A percentile compares a stretch with the other conserved stretches of the same genome.
These are phyloP conservation scores for Pteronotus mesoamericanus DNA, from an alignment of 2,797 vertebrate genomes.

Conservation along the genomic window DNA sequence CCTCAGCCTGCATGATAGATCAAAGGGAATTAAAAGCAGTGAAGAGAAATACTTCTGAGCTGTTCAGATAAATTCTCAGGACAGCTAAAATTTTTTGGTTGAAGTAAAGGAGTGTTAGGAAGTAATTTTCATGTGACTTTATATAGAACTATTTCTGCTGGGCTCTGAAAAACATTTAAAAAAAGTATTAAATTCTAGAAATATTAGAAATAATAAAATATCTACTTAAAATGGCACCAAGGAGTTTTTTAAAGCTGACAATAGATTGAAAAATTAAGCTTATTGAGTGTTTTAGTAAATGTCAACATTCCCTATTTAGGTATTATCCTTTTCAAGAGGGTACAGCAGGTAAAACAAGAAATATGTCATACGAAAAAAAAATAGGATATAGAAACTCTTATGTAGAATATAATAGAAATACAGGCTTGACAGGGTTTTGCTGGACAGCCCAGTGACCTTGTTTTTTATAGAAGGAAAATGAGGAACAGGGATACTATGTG, in stretches of 20 bases:
- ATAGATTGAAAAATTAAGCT: not conserved
- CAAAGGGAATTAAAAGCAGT: not conserved
- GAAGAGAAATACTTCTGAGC: not conserved
- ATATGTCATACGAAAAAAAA: not conserved
- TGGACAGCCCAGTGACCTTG: not conserved
- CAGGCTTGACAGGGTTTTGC: not conserved
- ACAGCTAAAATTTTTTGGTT: not conserved
- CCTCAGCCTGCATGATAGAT: not conserved
- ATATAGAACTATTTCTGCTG: not conserved
- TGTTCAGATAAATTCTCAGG: not conserved
- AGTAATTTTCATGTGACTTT: not conserved
- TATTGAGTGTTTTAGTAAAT: not conserved
- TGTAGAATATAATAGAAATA: not conserved
- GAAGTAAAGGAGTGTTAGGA: not conserved
- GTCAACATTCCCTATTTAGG: not conserved
- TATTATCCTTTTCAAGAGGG: not conserved
- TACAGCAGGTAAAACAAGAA: not conserved
- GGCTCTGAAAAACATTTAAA: not conserved
- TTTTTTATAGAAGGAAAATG: not conserved
- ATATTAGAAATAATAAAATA: constrained; percentile 17
- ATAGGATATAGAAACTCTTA: not conserved
- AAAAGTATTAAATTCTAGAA: not conserved
- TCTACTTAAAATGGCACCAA: not conserved
- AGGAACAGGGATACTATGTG: not conserved
- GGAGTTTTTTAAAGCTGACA: not conserved